Evolutionary conservation across 2,888 invertebrate species (phyloP).

Genomic region (Hyppa rectilinea): DNA sequence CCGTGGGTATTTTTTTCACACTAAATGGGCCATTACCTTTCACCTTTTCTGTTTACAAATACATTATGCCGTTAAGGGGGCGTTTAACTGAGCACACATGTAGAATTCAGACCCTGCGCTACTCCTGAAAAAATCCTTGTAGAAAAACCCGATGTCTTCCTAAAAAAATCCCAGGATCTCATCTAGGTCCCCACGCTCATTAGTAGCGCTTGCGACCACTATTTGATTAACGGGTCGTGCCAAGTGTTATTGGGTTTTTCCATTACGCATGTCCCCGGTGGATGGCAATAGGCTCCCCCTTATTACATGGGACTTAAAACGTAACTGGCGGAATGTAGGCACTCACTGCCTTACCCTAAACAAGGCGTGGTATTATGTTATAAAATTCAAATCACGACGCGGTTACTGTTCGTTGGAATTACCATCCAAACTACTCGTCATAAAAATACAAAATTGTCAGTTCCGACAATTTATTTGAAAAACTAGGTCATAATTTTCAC

Average conservation of each 20-base stretch:
- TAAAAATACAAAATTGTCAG: conserved; percentile 11
- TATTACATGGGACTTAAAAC: no score
- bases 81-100: neutral
- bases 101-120: neutral
- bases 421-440: conserved; percentile 1
- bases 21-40: no score
- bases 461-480: conserved; percentile 23
- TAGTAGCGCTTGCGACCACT: neutral
- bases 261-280: no score
- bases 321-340: no score
- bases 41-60: no score
- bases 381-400: neutral
- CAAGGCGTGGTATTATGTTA: no score
- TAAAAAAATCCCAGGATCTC: neutral
- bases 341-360: no score
- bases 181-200: neutral
- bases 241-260: no score
- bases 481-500: conserved; percentile 24
- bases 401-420: conserved; percentile 2
- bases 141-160: neutral
- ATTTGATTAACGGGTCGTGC: no score
- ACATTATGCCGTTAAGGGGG: no score
- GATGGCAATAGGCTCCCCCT: no score
- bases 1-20: no score
- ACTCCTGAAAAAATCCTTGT: neutral